Conservation (phyloP, 2,113 vertebrate genomes). For the Elephantulus edwardii region DNA sequence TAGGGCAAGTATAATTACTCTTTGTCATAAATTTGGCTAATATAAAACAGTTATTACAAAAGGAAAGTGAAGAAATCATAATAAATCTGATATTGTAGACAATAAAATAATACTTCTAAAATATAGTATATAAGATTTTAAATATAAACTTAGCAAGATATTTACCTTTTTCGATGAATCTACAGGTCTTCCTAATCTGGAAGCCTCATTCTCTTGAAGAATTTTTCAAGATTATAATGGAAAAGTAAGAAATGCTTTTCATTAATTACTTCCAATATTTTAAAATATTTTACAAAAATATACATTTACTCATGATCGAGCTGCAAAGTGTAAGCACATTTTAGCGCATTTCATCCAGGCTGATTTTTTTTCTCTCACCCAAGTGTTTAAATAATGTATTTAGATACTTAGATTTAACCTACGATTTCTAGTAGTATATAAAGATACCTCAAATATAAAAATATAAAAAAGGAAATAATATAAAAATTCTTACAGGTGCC, state of each 20-base stretch:
- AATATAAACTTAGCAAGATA: slow-evolving; percentile 13
- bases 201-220: neutral
- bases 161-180: neutral
- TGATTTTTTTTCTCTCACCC: slow-evolving; percentile 1
- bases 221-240: neutral
- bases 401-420: neutral
- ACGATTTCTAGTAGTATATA: neutral
- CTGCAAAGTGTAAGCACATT: neutral
- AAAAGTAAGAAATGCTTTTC: neutral
- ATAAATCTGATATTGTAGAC: neutral
- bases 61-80: neutral
- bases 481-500: neutral
- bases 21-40: neutral
- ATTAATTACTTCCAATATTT: neutral
- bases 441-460: neutral
- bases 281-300: neutral
- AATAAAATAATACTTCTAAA: neutral
- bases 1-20: slow-evolving; percentile 48
- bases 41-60: neutral
- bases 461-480: neutral
- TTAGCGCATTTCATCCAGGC: neutral
- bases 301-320: neutral
- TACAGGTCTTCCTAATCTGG: neutral
- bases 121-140: neutral
- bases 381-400: neutral